Conservation (phyloP, 2,888 invertebrate genomes). For the Alcis repandata region DNA sequence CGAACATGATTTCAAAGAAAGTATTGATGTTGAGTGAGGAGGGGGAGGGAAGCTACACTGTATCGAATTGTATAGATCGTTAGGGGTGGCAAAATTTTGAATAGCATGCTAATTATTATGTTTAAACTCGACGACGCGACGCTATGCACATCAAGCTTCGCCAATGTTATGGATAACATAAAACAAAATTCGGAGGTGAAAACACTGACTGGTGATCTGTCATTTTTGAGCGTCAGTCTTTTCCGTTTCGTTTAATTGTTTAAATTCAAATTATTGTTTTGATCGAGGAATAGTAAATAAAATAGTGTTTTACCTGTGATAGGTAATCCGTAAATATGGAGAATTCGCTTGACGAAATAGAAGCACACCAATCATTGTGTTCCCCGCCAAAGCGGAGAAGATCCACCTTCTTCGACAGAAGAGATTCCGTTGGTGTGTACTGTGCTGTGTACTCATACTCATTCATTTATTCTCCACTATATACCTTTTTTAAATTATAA, state of each 20-base stretch:
- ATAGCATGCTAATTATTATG: too few relatives aligned
- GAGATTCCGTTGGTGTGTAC: constrained; percentile 72
- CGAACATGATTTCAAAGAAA: too few relatives aligned
- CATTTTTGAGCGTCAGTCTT: background rate
- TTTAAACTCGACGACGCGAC: too few relatives aligned
- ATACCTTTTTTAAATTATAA: background rate
- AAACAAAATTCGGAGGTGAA: background rate
- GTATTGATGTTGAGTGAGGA: too few relatives aligned
- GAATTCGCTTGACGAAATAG: constrained; percentile 64
- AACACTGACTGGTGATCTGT: background rate
- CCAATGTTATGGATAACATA: too few relatives aligned
- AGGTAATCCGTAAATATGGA: constrained; percentile 61
- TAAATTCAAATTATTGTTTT: constrained; percentile 5
- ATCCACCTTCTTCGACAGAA: constrained; percentile 79
- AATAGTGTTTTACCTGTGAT: constrained; percentile 31
- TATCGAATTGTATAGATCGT: too few relatives aligned
- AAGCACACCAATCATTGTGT: constrained; percentile 65
- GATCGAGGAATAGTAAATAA: background rate
- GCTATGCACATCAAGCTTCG: too few relatives aligned
- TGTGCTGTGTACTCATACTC: background rate
- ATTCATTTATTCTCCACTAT: background rate
- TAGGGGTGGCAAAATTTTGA: too few relatives aligned
- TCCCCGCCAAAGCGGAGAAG: constrained; percentile 78
- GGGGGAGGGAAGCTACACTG: too few relatives aligned
- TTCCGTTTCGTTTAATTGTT: background rate